phyloP scores from a whole-genome alignment of 2,113 vertebrate species.

The Menidia beryllina region DNA sequence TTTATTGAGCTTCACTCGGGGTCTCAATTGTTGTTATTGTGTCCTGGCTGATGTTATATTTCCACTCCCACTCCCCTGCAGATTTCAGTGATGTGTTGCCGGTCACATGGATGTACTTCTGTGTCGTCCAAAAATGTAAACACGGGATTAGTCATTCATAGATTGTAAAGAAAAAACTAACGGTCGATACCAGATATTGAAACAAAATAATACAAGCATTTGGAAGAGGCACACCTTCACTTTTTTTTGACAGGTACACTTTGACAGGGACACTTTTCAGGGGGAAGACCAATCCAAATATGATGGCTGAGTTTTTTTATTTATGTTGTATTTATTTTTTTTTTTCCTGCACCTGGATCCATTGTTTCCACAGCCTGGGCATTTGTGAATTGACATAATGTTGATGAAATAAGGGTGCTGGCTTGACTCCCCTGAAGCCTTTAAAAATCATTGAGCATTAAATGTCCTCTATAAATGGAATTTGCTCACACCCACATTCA shows the following conservation, averaged over 20 bases:
- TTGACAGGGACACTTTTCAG: not conserved
- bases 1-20: not conserved
- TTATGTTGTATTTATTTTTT: no score
- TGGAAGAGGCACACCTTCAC: not conserved
- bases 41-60: not conserved
- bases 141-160: no score
- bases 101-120: not conserved
- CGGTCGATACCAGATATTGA: not conserved
- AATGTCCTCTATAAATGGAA: not conserved
- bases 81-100: not conserved
- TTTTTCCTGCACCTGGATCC: no score
- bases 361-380: not conserved
- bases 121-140: no score
- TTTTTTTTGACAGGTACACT: not conserved
- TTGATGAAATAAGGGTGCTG: not conserved
- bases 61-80: not conserved
- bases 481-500: not conserved
- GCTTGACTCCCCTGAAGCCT: not conserved
- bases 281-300: not conserved
- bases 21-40: conserved; percentile 1
- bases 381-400: not conserved
- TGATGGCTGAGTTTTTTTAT: no score
- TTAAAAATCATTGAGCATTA: not conserved
- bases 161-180: no score
- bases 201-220: not conserved